phyloP scores from a whole-genome alignment of 1,140 invertebrate species.

The Venturia canescens region DNA sequence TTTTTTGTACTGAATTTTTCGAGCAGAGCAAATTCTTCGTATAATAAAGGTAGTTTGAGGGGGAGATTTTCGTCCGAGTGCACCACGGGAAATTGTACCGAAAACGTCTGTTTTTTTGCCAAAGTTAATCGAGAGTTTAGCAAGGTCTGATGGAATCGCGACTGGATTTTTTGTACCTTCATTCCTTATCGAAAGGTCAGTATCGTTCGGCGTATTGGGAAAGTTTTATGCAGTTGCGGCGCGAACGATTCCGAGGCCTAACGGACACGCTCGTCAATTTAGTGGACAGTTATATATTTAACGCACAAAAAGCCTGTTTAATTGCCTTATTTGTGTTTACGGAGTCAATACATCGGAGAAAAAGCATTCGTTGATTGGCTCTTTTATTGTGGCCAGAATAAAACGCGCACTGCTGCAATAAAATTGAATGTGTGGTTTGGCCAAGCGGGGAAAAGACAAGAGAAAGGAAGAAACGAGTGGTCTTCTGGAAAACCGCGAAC shows the following conservation, averaged over 20 bases:
- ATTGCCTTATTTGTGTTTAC: background rate
- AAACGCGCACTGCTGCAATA: background rate
- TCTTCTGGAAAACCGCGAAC: constrained; percentile 27
- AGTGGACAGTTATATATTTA: background rate
- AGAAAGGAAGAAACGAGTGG: constrained; percentile 14
- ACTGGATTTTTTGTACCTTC: background rate
- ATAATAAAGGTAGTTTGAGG: background rate
- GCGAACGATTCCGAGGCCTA: background rate
- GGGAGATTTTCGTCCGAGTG: background rate
- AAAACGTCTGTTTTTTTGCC: background rate
- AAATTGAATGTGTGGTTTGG: constrained; percentile 34
- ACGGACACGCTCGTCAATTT: background rate
- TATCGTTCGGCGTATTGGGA: constrained; percentile 13
- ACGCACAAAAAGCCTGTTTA: background rate
- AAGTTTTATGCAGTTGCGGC: constrained; percentile 12
- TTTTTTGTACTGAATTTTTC: no score
- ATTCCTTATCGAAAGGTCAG: background rate
- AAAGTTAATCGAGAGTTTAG: background rate
- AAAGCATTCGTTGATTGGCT: background rate
- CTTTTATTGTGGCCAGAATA: background rate
- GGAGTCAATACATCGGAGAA: background rate
- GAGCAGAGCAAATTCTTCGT: no score
- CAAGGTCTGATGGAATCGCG: background rate
- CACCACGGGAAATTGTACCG: background rate
- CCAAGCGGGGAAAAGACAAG: constrained; percentile 44